phyloP scores from a whole-genome alignment of 2,113 vertebrate species.

The Anoura caudifer region DNA sequence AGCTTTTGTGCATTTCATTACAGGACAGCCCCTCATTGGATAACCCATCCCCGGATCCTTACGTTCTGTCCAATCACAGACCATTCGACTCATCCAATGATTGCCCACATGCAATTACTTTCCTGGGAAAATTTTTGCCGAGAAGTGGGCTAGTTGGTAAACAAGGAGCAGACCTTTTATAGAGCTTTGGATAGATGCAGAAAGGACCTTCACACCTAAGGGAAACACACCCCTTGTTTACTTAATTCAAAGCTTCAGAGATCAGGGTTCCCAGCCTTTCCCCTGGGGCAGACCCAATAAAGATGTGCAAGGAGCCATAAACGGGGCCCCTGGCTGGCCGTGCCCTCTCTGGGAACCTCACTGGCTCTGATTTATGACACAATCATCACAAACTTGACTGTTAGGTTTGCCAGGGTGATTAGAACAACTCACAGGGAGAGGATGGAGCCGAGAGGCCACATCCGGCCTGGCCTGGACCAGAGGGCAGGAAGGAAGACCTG shows the following conservation, averaged over 20 bases:
- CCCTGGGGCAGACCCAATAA: background rate
- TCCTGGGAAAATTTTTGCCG: background rate
- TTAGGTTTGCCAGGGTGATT: background rate
- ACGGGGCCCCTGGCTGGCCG: background rate
- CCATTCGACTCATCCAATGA: background rate
- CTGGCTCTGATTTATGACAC: background rate
- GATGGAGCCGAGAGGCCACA: background rate
- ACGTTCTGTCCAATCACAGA: background rate
- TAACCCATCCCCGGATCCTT: too few relatives aligned
- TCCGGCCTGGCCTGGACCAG: background rate
- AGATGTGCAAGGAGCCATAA: background rate
- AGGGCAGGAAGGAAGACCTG: background rate
- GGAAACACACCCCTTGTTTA: background rate
- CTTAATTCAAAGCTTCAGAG: background rate
- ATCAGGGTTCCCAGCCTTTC: background rate
- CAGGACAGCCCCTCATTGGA: background rate
- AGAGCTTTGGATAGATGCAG: background rate
- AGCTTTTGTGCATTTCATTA: fast-evolving
- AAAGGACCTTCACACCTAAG: background rate
- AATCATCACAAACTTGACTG: background rate
- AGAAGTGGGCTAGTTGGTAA: background rate
- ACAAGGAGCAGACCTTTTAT: background rate
- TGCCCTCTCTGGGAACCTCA: background rate
- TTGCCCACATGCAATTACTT: background rate
- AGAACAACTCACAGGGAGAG: background rate